Conservation (phyloP, 2,888 invertebrate species). For the Boloria selene region DNA sequence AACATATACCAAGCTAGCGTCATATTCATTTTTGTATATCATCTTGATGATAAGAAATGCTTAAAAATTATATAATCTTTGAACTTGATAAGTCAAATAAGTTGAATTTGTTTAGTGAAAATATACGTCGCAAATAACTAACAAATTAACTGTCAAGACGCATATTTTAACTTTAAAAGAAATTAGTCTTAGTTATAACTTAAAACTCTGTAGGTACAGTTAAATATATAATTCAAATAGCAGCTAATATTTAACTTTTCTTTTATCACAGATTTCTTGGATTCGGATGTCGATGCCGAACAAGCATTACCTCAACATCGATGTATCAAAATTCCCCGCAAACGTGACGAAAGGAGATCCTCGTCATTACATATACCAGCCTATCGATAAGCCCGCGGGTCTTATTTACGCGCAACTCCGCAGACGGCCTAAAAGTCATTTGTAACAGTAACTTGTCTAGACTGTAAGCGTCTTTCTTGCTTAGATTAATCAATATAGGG, state of each 20-base stretch:
- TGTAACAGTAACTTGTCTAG: conserved; percentile 59
- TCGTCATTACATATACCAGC: conserved; percentile 86
- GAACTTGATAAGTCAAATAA: not conserved
- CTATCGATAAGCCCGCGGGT: conserved; percentile 90
- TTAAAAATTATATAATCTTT: conserved; percentile 20
- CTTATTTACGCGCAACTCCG: conserved; percentile 88
- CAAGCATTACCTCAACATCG: conserved; percentile 89
- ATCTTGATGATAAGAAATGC: conserved; percentile 18
- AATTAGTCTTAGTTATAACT: not conserved
- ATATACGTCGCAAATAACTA: no score
- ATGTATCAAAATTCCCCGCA: conserved; percentile 87
- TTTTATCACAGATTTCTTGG: conserved; percentile 79
- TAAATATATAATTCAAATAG: not conserved
- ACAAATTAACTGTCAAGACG: no score
- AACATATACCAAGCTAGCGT: conserved; percentile 28
- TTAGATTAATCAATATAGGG: conserved; percentile 13
- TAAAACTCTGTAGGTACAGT: not conserved
- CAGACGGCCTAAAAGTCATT: conserved; percentile 80
- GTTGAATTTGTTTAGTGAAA: no score
- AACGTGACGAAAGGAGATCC: conserved; percentile 84
- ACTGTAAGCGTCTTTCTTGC: conserved; percentile 11
- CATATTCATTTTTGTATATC: conserved; percentile 31
- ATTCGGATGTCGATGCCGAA: conserved; percentile 91
- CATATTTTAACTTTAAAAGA: not conserved
- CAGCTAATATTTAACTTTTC: not conserved